These are phyloP conservation scores for Potorous gilbertii DNA, from an alignment of 2,797 vertebrate species.

Conservation along the genomic window DNA sequence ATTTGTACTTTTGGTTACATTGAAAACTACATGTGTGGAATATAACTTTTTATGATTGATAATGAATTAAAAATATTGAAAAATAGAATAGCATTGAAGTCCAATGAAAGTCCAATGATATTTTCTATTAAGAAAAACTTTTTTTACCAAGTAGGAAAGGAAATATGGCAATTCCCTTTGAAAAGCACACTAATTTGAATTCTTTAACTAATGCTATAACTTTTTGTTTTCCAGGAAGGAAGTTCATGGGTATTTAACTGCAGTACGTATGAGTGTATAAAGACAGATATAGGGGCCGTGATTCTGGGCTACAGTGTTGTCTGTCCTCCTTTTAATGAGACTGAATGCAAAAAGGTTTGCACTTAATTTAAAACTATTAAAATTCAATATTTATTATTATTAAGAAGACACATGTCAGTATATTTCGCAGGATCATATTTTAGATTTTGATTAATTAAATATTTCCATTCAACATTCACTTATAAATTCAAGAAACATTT, in stretches of 20 bases:
- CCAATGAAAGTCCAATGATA: not conserved
- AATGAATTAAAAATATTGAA: conserved; percentile 18
- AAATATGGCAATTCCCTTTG: not conserved
- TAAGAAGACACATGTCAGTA: conserved; percentile 12
- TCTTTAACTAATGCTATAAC: not conserved
- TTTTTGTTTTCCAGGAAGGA: conserved; percentile 88
- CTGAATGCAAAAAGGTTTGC: conserved; percentile 97
- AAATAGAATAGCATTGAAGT: not conserved
- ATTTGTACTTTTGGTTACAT: not conserved
- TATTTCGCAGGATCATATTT: conserved; percentile 19
- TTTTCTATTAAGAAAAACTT: conserved; percentile 1
- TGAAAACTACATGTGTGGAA: conserved; percentile 8
- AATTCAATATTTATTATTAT: conserved; percentile 37
- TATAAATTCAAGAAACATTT: not conserved
- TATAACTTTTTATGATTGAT: conserved; percentile 3
- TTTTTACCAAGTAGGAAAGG: not conserved
- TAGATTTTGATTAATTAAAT: conserved; percentile 20
- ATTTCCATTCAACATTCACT: conserved; percentile 6
- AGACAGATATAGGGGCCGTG: conserved; percentile 90
- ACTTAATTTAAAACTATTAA: conserved; percentile 66
- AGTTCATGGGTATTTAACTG: conserved; percentile 97
- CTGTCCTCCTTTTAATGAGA: conserved; percentile 97
- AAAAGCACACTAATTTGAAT: conserved; percentile 16
- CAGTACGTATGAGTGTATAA: conserved; percentile 93
- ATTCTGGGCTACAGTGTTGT: conserved; percentile 92